These are phyloP conservation scores for Drosophila koepferae DNA, from an alignment of 2,888 invertebrate species.

Conservation along the genomic window DNA sequence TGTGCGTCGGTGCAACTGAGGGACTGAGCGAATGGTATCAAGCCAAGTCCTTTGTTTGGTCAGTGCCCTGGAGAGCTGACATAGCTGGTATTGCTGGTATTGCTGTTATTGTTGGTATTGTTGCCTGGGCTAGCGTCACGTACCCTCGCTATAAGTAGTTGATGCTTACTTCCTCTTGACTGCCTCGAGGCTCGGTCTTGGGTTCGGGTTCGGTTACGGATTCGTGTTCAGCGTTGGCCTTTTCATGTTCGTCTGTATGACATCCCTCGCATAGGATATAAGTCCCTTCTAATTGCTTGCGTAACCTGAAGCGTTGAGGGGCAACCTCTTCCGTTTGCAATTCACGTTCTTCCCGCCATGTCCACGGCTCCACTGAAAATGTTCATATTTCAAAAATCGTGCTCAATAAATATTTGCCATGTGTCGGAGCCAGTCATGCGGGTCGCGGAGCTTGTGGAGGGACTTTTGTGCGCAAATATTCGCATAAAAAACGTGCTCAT, in stretches of 20 bases:
- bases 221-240: slow-evolving; percentile 53
- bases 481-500: slow-evolving; percentile 67
- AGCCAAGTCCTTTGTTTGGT: slow-evolving; percentile 63
- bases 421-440: slow-evolving; percentile 32
- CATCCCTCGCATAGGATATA: slow-evolving; percentile 61
- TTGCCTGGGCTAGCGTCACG: slow-evolving; percentile 18
- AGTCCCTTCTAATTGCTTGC: slow-evolving; percentile 78
- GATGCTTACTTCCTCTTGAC: slow-evolving; percentile 74
- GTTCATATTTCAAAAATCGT: slow-evolving; percentile 78
- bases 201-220: slow-evolving; percentile 15
- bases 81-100: slow-evolving; percentile 11
- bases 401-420: slow-evolving; percentile 77
- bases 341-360: slow-evolving; percentile 19
- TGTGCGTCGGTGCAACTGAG: slow-evolving; percentile 19
- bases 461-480: slow-evolving; percentile 41
- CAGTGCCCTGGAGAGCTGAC: slow-evolving; percentile 9
- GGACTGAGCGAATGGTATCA: slow-evolving; percentile 17
- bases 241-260: slow-evolving; percentile 55
- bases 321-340: slow-evolving; percentile 50
- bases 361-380: slow-evolving; percentile 46
- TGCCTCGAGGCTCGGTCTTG: slow-evolving; percentile 39
- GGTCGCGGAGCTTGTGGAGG: slow-evolving; percentile 1
- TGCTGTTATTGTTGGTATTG: slow-evolving; percentile 1
- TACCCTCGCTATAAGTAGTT: slow-evolving; percentile 59
- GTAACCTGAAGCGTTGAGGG: slow-evolving; percentile 69